These are phyloP conservation scores for Cactoblastis cactorum DNA, from an alignment of 2,888 invertebrate genomes.

Conservation along the genomic window DNA sequence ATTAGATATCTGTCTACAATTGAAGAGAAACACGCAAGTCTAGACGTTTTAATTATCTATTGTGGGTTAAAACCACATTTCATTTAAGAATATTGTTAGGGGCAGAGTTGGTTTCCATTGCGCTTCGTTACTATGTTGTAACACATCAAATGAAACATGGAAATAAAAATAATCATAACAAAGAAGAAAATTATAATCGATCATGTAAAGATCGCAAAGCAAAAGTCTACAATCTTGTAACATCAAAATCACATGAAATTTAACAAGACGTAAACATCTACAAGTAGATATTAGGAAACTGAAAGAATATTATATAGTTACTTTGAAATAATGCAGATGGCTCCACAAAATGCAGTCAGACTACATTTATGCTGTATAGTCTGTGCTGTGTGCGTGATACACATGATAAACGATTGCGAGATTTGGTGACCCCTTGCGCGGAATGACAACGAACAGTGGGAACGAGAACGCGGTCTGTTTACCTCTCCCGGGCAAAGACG, in stretches of 20 bases:
- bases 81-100: background rate
- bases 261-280: too few species aligned
- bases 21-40: background rate
- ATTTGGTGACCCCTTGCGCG: background rate
- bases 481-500: conserved; percentile 9
- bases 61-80: background rate
- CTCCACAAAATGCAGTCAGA: too few species aligned
- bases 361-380: too few species aligned
- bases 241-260: too few species aligned
- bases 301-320: too few species aligned
- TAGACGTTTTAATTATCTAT: conserved; percentile 6
- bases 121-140: background rate
- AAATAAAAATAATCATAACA: too few species aligned
- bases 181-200: background rate
- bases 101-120: background rate
- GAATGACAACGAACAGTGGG: background rate
- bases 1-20: background rate
- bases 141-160: too few species aligned
- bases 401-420: background rate
- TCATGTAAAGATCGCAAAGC: too few species aligned
- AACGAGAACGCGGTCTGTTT: conserved; percentile 3
- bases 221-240: too few species aligned
- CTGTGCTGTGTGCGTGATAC: background rate
- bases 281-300: too few species aligned
- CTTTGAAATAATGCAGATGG: too few species aligned